Evolutionary conservation across 2,113 vertebrate species (phyloP), one percentile per base, ranked within the genome.

Genomic region (Sylvicapra grimmia): DNA sequence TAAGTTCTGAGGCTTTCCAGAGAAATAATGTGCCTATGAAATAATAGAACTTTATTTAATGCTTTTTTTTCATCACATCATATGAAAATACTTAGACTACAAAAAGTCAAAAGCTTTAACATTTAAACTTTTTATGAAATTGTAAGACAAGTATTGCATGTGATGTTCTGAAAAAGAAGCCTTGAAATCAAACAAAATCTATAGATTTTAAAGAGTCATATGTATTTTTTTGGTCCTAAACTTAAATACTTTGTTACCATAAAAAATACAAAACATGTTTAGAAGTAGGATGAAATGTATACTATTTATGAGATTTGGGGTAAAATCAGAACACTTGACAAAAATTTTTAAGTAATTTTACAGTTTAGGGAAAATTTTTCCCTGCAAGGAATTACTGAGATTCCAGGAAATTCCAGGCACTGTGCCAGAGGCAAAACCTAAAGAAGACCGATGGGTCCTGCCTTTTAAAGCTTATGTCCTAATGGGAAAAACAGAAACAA

Each of bases 161-260:
- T 31, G 40, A 86, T 82, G 68, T 92, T 85, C 40, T 3, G 54
- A 80, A 89, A 65, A 36, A 47, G 40, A 58, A 84, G 14, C 3
- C 56, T 94, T 92, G 75, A 94, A 79, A 61, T 82, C 68, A 96
- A 89, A 40, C 21, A 94, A 94, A 97, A 96, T 82, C 25, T 21
- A 53, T n/a, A 44, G 23, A 47, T 53, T 85, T 93, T 80, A n/a
- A 94, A 90, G 12, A 87, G 93, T 40, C 25, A 29, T 59, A 31
- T 44, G 3, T 56, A 59, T 65, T 58, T 89, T 53, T 44, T 65
- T 33, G 13, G 16, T 63, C 25, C 9, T 91, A 94, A 77, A 68
- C 49, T 31, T 96, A 92, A 90, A 53, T 85, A 90, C 54, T 94
- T 82, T 77, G 63, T 15, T 19, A 89, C 8, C 6, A 87, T 58